These are phyloP conservation scores for Hycleus cichorii DNA, from an alignment of 1,140 invertebrate species.

Conservation along the genomic window DNA sequence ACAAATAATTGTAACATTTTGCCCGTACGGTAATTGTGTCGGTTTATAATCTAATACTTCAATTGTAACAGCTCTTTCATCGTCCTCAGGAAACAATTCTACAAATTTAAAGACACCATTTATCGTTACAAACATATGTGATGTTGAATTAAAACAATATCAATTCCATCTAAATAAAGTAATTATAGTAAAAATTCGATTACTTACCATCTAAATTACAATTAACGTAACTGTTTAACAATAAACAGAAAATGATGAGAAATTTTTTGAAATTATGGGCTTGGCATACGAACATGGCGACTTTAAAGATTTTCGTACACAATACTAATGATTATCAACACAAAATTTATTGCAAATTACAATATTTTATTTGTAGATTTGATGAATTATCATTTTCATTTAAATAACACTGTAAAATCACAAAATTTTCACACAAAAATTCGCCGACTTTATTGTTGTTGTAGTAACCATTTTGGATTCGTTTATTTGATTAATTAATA, in stretches of 20 bases:
- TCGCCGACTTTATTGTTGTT: slow-evolving; percentile 34
- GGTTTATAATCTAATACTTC: slow-evolving; percentile 20
- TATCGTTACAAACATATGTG: too few species aligned
- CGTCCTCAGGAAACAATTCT: slow-evolving; percentile 20
- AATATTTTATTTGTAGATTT: slow-evolving; percentile 18
- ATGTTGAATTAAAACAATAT: neutral
- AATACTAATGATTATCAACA: slow-evolving; percentile 18
- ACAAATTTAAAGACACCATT: neutral
- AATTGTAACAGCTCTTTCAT: slow-evolving; percentile 14
- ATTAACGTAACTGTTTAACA: slow-evolving; percentile 25
- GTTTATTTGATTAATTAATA: too few species aligned
- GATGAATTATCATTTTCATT: slow-evolving; percentile 26
- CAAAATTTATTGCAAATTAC: slow-evolving; percentile 22
- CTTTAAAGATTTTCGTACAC: slow-evolving; percentile 17
- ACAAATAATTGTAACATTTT: slow-evolving; percentile 44
- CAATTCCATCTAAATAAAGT: too few species aligned
- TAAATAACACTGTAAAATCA: slow-evolving; percentile 27
- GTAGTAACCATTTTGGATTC: slow-evolving; percentile 31
- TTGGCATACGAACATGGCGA: slow-evolving; percentile 38
- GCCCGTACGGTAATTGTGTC: slow-evolving; percentile 35
- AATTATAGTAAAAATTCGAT: neutral
- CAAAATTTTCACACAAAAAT: slow-evolving; percentile 26
- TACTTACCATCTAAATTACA: slow-evolving; percentile 29
- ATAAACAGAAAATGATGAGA: slow-evolving; percentile 27
- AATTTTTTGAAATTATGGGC: slow-evolving; percentile 34